Evolutionary conservation across 2,797 vertebrate genomes (phyloP), one percentile per base, ranked within the genome.

Genomic region (Pipistrellus pygmaeus): DNA sequence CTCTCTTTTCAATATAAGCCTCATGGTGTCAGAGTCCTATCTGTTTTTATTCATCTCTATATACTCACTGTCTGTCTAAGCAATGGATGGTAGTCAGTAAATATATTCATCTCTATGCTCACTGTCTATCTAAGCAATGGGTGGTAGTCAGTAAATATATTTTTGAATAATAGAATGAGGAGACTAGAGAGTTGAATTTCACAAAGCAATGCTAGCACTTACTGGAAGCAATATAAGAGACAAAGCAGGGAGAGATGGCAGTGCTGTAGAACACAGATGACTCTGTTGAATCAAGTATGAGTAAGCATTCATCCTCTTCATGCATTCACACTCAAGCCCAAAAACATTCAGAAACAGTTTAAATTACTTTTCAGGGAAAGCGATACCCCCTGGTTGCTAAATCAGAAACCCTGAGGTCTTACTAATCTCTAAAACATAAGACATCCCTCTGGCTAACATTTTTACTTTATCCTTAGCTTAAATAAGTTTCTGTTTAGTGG

Each of bases 101-200:
- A 76, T 71, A 80, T 51, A 14, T 35, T 87, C 44, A 44, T 44
- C 44, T 44, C 44, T 44, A 44, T 44, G 44, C 44, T 44, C 44
- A 44, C 44, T 44, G 44, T 44, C 44, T 60, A 3, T 84, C 32
- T 53, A 92, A 32, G 21, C 46, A 75, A 86, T 57, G 78, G 14
- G 53, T 48, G 51, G 4, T 60, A 38, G 18, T 62, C 66, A 41
- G 8, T 66, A 60, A 64, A 76, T 71, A 80, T 51, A 14, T 35
- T 87, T 88, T 48, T 69, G 60, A 94, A 85, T 48, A 91, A 83
- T 60, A 3, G 15, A 93, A 30, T 81, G 8, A 83, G n/a, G 27
- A 82, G 20, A 18, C 35, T 48, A 8, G 6, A 62, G 8, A 92
- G 83, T 20, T 85, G 6, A 64, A 72, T 77, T 87, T 89, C 60